Conservation (phyloP, 2,797 vertebrate genomes). For the Siniperca undulata region DNA sequence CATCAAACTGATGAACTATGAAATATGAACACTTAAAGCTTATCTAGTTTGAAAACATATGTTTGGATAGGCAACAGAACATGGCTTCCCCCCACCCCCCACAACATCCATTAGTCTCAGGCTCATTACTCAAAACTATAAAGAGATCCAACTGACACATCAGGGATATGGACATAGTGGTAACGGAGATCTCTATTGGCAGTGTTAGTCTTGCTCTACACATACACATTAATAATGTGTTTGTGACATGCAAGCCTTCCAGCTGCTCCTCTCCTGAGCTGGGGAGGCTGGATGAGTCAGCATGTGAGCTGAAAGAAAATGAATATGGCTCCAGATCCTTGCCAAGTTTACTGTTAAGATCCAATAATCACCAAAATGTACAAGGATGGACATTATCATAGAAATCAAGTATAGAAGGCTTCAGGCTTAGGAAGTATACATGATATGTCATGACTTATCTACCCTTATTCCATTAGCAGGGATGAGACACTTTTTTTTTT, state of each 20-base stretch:
- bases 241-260: conserved; percentile 73
- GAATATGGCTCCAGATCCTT: conserved; percentile 57
- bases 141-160: conserved; percentile 70
- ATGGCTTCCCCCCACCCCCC: not conserved
- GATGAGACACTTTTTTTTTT: conserved; percentile 9
- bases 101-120: conserved; percentile 62
- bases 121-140: conserved; percentile 61
- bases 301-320: conserved; percentile 56
- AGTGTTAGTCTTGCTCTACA: conserved; percentile 50
- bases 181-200: conserved; percentile 64
- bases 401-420: conserved; percentile 30
- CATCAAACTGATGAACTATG: conserved; percentile 46
- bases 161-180: conserved; percentile 46
- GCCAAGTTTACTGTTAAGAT: conserved; percentile 53
- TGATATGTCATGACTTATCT: conserved; percentile 27
- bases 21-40: conserved; percentile 57
- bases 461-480: conserved; percentile 22
- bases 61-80: conserved; percentile 63
- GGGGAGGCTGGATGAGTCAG: conserved; percentile 66
- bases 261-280: conserved; percentile 68
- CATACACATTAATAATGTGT: conserved; percentile 71
- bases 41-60: conserved; percentile 59
- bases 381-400: conserved; percentile 40
- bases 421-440: conserved; percentile 20
- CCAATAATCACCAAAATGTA: conserved; percentile 48